Base-by-base conservation (phyloP, 2,113 vertebrate genomes). In the Melierax canorus region DNA sequence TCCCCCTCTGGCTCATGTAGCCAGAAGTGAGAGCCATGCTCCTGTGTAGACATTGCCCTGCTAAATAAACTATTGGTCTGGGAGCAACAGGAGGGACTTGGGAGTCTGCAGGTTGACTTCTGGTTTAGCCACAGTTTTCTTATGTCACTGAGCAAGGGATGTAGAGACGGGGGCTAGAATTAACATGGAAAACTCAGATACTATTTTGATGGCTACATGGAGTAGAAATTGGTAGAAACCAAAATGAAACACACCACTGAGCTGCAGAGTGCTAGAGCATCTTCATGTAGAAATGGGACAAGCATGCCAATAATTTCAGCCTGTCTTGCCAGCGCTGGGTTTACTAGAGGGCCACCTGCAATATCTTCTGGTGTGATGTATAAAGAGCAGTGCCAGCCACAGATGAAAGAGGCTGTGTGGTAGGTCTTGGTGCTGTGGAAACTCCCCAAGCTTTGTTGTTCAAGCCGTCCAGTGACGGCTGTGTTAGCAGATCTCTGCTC, bases 81-180 rank as follows among this genome's bases (percentile, higher is more conserved):
- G 36, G 39, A 73, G 32, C 19, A 71, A 5, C 23, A 66, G 34
- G 18, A 81, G 7, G 27, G 50, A 63, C 19, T 21, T 36, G 9
- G 10, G 78, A 69, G 81, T 58, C 7, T 53, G 26, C 27, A 69
- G 50, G 26, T 48, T n/a, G 51, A 0, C 15, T 76, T 82, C 53
- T 53, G 30, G 14, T 80, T 94, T 46, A 36, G 19, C 12, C 39
- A 48, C 34, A 29, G 7, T 26, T 63, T 72, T 88, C 38, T 36
- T 13, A 10, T 2, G 7, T 51, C 41, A 7, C 30, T 20, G 22
- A 68, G 26, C 4, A 29, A 55, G 12, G 12, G 6, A 26, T 18
- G 24, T 11, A 48, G 23, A 34, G 6, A 11, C 0, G 0, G 4
- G 32, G 15, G 5, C 20, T 50, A 41, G 55, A 63, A 45, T 62